These are phyloP conservation scores for Patella vulgata DNA, from an alignment of 1,140 invertebrate genomes.

Conservation along the genomic window DNA sequence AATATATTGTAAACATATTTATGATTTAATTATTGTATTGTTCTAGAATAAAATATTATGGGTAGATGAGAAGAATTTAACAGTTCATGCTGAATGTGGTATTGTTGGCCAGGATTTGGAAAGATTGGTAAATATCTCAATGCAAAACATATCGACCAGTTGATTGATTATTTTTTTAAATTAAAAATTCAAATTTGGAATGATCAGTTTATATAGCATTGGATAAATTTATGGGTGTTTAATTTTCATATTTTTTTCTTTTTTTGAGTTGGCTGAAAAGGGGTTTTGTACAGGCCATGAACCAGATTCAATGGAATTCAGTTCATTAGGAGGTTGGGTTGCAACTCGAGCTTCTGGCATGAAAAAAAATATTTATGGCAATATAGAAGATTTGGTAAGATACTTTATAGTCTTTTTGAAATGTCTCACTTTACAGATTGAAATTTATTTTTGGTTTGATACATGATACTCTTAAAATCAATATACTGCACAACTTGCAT, in stretches of 20 bases:
- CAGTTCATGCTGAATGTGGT: slow-evolving; percentile 84
- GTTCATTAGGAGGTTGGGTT: slow-evolving; percentile 96
- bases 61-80: slow-evolving; percentile 90
- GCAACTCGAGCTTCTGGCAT: slow-evolving; percentile 97
- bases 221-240: background rate
- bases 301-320: slow-evolving; percentile 98
- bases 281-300: slow-evolving; percentile 80
- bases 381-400: slow-evolving; percentile 88
- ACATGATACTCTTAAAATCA: background rate
- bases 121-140: slow-evolving; percentile 48
- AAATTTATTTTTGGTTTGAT: background rate
- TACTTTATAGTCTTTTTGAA: too few relatives aligned
- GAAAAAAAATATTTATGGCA: slow-evolving; percentile 99
- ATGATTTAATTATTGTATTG: too few relatives aligned
- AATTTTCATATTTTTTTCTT: background rate
- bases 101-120: slow-evolving; percentile 91
- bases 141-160: background rate
- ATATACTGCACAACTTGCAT: background rate
- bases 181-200: background rate
- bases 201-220: background rate
- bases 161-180: background rate
- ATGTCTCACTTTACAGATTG: too few relatives aligned
- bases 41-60: slow-evolving; percentile 85
- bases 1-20: too few relatives aligned
- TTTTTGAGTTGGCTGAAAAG: slow-evolving; percentile 59